A percentile compares a stretch with the other conserved stretches of the same genome.
Evolutionary conservation across 2,797 vertebrate species (phyloP).

Genomic region (Sebastolobus alascanus): DNA sequence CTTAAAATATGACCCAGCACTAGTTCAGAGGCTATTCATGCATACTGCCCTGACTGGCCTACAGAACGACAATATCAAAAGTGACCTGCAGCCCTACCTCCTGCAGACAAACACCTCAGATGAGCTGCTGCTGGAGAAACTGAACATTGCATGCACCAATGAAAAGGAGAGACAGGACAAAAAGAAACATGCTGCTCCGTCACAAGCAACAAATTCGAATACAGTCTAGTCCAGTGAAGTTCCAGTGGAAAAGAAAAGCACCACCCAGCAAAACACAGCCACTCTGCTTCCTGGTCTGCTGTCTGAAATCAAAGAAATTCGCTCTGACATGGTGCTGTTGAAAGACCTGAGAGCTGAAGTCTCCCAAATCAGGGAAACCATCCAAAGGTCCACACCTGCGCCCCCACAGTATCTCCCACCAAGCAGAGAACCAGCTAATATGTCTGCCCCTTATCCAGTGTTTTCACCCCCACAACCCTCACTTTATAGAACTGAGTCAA

Average conservation of each 20-base stretch:
- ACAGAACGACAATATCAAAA: conserved; percentile 33
- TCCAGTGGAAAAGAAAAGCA: neutral
- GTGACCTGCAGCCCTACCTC: conserved; percentile 33
- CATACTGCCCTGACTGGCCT: conserved; percentile 19
- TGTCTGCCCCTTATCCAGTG: neutral
- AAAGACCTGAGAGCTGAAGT: conserved; percentile 20
- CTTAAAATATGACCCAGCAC: conserved; percentile 5
- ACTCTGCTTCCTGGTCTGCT: neutral
- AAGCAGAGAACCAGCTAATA: neutral
- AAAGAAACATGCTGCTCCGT: conserved; percentile 12
- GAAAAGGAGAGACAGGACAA: conserved; percentile 17
- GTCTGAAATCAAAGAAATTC: conserved; percentile 21
- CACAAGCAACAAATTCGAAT: neutral
- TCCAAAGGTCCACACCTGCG: neutral
- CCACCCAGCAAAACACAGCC: neutral
- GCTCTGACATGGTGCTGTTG: conserved; percentile 25
- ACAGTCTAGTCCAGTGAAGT: neutral
- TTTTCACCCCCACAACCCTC: neutral
- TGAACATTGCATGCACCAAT: neutral
- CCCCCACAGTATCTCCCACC: neutral
- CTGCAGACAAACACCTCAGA: neutral
- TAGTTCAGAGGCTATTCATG: conserved; percentile 50
- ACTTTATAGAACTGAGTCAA: neutral
- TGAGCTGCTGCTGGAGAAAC: conserved; percentile 23
- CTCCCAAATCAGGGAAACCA: conserved; percentile 20